Evolutionary conservation across 2,888 invertebrate species (phyloP), one percentile per base, ranked within the genome.

Genomic region (Idaea dimidiata): DNA sequence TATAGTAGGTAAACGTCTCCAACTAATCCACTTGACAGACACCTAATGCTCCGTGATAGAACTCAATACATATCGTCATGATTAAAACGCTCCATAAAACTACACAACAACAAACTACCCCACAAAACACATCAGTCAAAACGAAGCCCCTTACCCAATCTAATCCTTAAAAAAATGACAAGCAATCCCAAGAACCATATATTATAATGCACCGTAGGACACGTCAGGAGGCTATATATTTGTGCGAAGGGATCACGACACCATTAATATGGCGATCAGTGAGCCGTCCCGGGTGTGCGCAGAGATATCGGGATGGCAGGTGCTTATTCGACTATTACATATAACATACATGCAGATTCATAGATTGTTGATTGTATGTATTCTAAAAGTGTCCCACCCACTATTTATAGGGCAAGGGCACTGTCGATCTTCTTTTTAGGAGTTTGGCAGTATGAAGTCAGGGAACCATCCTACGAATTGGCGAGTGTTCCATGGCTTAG

Each of bases 191-290:
- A 58, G 76, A 80, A 81, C 84, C 78, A 87, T 89, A 88, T 87
- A 88, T 91, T 86, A 88, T 82, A 87, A 90, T 90, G 88, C 89
- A 87, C 84, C 85, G 83, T 66, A 77, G 82, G 83, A 88, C 83
- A 84, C 77, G 89, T 88, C 89, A 80, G 76, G 77, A 78, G 81
- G 84, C 87, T 88, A 88, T 89, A 87, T 89, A 88, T 89, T 86
- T 83, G 84, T 83, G 83, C 82, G 79, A 80, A 79, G 75, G 79
- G 80, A 82, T 80, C 79, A 79, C 68, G 63, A 67, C 59, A 78
- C 84, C 89, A 91, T 91, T 91, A 89, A 91, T 91, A 89, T 87
- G 82, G 83, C 76, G 84, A 81, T 79, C 89, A 86, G 79, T 77
- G 76, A 83, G 86, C 79, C 90, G 88, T 17, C 57, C 54, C 16